Conservation (phyloP, 35 echinoderm and acorn worm genomes). For the Diadema setosum region DNA sequence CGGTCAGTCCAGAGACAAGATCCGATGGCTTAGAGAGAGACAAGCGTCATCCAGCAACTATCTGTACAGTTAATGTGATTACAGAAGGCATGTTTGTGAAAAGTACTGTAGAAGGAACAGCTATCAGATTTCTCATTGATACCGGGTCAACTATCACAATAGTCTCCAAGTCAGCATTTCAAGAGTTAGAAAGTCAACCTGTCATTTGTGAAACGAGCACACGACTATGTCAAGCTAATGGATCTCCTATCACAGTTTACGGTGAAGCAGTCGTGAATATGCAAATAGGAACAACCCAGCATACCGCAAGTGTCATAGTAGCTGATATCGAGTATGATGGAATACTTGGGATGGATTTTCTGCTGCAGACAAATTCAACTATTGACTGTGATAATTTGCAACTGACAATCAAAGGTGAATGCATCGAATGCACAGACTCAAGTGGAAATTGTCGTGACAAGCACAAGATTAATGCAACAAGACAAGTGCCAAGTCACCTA, state of each 20-base stretch:
- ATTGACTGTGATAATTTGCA: too few relatives aligned
- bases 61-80: background rate
- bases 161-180: background rate
- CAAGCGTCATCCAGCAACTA: background rate
- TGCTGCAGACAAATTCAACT: too few relatives aligned
- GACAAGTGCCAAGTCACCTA: too few relatives aligned
- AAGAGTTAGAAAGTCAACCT: background rate
- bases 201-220: background rate
- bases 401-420: too few relatives aligned
- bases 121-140: background rate
- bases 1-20: background rate
- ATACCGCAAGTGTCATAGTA: too few relatives aligned
- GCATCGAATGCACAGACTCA: too few relatives aligned
- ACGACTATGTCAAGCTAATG: background rate
- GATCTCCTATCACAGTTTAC: background rate
- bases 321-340: too few relatives aligned
- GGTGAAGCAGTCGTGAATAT: too few relatives aligned
- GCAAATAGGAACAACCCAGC: too few relatives aligned
- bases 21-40: background rate
- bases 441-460: too few relatives aligned
- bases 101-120: background rate
- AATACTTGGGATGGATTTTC: too few relatives aligned
- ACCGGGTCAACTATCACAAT: slow-evolving; percentile 22
- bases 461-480: too few relatives aligned
- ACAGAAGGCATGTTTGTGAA: background rate